phyloP scores from a whole-genome alignment of 1,140 invertebrate species.

The Samia ricini region DNA sequence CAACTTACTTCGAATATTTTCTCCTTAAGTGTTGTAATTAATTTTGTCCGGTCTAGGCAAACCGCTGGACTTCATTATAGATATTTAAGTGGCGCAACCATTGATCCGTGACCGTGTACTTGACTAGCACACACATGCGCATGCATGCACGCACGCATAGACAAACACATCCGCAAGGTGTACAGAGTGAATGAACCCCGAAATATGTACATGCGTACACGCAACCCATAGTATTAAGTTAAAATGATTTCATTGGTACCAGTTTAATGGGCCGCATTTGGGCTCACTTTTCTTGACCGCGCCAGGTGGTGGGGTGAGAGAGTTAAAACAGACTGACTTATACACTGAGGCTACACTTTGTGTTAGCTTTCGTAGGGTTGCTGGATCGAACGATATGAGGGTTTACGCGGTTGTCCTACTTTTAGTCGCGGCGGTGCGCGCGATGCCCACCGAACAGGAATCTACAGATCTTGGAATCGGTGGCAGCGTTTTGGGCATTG shows the following conservation, averaged over 20 bases:
- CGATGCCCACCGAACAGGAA: conserved; percentile 60
- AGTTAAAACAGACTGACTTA: conserved; percentile 62
- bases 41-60: background rate
- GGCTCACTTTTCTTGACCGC: conserved; percentile 59
- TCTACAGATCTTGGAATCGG: conserved; percentile 49
- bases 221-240: conserved; percentile 36
- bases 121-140: background rate
- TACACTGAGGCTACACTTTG: conserved; percentile 60
- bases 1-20: too few relatives aligned
- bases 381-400: conserved; percentile 48
- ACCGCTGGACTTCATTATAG: conserved; percentile 10
- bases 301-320: conserved; percentile 57
- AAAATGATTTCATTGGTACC: conserved; percentile 44
- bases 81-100: conserved; percentile 25
- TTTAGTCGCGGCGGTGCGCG: conserved; percentile 47
- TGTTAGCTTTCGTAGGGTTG: conserved; percentile 61
- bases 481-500: conserved; percentile 49
- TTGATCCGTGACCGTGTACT: conserved; percentile 23
- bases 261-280: conserved; percentile 56
- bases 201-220: conserved; percentile 23
- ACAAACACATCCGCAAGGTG: background rate
- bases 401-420: conserved; percentile 52
- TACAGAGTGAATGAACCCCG: conserved; percentile 12
- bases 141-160: background rate
- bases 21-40: too few relatives aligned